phyloP scores from a whole-genome alignment of 2,888 invertebrate species.

The Branchipolynoe longqiensis region DNA sequence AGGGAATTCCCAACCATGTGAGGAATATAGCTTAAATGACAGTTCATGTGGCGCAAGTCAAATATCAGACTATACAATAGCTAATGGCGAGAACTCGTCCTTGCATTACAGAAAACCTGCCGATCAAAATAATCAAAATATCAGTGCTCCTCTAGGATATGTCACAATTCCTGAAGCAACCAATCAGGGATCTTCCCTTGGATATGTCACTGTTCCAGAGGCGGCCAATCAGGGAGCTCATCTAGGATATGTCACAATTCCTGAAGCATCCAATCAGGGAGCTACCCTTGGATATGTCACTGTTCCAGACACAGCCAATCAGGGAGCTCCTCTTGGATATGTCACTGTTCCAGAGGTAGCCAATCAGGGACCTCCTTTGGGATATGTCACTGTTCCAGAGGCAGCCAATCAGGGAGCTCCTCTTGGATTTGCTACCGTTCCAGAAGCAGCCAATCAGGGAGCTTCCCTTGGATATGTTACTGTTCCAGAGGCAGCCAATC shows the following conservation, averaged over 20 bases:
- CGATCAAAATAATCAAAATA: not conserved
- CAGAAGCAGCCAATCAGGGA: conserved; percentile 35
- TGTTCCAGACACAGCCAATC: conserved; percentile 5
- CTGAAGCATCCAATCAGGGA: not conserved
- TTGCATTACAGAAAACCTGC: not conserved
- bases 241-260: conserved; percentile 1
- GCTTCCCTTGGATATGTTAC: conserved; percentile 11
- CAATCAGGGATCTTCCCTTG: not conserved
- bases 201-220: conserved; percentile 27
- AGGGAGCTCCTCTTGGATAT: conserved; percentile 7
- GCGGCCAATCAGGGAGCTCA: conserved; percentile 17
- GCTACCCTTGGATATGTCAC: conserved; percentile 19
- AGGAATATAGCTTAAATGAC: not conserved
- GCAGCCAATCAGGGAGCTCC: conserved; percentile 29
- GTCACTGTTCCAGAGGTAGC: not conserved
- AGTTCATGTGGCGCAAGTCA: not conserved
- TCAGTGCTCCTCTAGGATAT: conserved; percentile 1
- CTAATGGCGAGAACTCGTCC: not conserved
- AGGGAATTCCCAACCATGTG: not conserved
- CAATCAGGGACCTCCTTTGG: not conserved
- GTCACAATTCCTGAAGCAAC: conserved; percentile 20
- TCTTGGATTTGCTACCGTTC: not conserved
- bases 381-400: not conserved
- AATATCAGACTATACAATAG: conserved; percentile 29
- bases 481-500: conserved; percentile 7